Evolutionary conservation across 2,113 vertebrate genomes (phyloP).

Genomic region (Leucosticte australis): DNA sequence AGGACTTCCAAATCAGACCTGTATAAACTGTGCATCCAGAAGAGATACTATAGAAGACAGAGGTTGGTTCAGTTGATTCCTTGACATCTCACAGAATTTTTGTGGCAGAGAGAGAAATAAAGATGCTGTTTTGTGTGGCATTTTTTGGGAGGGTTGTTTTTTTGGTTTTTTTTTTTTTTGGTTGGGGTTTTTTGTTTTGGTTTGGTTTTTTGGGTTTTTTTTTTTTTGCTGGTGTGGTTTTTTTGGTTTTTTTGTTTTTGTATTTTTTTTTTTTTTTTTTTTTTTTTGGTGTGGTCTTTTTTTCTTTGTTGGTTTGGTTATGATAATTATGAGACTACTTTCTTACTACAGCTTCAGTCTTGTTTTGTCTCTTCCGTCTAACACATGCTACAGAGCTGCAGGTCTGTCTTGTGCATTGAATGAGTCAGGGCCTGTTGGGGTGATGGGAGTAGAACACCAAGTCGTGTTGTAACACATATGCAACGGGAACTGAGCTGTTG

Average conservation of each 20-base stretch:
- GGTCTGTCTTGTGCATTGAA: not conserved
- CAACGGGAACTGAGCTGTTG: not conserved
- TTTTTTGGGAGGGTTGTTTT: not conserved
- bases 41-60: not conserved
- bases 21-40: not conserved
- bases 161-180: not conserved
- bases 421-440: constrained; percentile 21
- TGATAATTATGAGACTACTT: not conserved
- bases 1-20: not conserved
- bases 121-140: not conserved
- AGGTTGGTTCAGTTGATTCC: not conserved
- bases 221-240: no score
- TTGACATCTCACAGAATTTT: not conserved
- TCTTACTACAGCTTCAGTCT: not conserved
- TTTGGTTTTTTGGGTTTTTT: no score
- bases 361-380: not conserved
- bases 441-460: not conserved
- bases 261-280: no score
- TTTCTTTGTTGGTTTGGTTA: not conserved
- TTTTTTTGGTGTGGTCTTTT: not conserved
- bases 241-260: not conserved
- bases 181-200: no score
- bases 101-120: not conserved
- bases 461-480: not conserved
- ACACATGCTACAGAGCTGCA: not conserved